phyloP scores from a whole-genome alignment of 2,113 vertebrate species.

The Baryphthengus martii region DNA sequence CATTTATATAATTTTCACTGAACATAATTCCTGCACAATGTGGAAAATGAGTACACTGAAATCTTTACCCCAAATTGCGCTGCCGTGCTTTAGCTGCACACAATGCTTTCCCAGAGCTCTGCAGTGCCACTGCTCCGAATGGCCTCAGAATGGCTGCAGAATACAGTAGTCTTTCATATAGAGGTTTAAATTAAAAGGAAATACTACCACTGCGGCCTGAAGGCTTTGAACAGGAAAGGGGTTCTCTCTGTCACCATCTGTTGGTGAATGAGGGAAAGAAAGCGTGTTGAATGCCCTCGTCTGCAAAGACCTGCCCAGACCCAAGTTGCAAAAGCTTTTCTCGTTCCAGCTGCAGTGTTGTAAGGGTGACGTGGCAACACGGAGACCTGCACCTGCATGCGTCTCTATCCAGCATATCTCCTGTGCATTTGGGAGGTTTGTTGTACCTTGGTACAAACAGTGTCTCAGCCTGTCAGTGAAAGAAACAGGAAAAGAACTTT shows the following conservation, averaged over 20 bases:
- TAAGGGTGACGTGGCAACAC: accelerated
- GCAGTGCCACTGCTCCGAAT: background rate
- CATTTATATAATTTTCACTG: slow-evolving; percentile 67
- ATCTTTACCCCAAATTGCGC: background rate
- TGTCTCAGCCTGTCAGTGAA: background rate
- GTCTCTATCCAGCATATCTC: background rate
- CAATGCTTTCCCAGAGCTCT: background rate
- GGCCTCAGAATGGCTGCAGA: background rate
- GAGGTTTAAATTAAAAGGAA: slow-evolving; percentile 15
- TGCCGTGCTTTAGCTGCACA: background rate
- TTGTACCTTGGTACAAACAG: accelerated
- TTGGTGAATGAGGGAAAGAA: background rate
- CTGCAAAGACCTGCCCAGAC: background rate
- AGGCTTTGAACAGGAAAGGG: background rate
- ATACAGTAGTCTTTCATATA: background rate
- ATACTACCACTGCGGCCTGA: background rate
- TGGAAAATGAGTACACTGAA: slow-evolving; percentile 10
- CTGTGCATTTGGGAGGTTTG: background rate
- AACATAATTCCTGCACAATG: slow-evolving; percentile 61
- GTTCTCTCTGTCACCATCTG: slow-evolving; percentile 45
- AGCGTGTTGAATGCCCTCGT: accelerated
- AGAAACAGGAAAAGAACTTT: background rate
- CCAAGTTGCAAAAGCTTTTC: background rate
- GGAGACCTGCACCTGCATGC: accelerated
- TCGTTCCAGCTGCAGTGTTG: background rate